phyloP scores from a whole-genome alignment of 2,113 vertebrate species.

The Channa maculata region DNA sequence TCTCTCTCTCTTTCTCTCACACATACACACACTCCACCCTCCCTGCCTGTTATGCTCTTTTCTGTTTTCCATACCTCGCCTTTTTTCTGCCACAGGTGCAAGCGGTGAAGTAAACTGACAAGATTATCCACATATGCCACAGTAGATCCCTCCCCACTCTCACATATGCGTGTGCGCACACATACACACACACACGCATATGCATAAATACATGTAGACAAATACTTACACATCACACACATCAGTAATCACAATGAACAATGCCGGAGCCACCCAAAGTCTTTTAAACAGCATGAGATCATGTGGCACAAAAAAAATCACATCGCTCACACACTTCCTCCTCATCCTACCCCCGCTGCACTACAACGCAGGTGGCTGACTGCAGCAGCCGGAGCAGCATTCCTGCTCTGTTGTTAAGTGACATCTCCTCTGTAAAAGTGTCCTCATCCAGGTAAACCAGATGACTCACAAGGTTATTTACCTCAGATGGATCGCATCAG shows the following conservation, averaged over 20 bases:
- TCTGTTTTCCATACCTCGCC: constrained; percentile 62
- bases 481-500: constrained; percentile 37
- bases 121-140: constrained; percentile 63
- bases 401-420: constrained; percentile 72
- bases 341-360: constrained; percentile 12
- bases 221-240: constrained; percentile 21
- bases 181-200: constrained; percentile 28
- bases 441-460: constrained; percentile 69
- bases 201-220: constrained; percentile 9
- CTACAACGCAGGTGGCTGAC: constrained; percentile 67
- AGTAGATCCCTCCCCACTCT: constrained; percentile 9
- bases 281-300: constrained; percentile 77
- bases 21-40: neutral
- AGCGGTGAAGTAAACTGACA: constrained; percentile 62
- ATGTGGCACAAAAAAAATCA: constrained; percentile 70
- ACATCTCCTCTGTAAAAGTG: constrained; percentile 73
- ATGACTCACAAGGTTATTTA: constrained; percentile 65
- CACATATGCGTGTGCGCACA: neutral
- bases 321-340: constrained; percentile 69
- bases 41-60: constrained; percentile 27
- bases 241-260: constrained; percentile 76
- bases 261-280: constrained; percentile 65
- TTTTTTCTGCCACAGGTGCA: constrained; percentile 69
- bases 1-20: constrained; percentile 10
- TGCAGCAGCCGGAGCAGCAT: constrained; percentile 63